Evolutionary conservation across 2,113 vertebrate species (phyloP).

Genomic region (Apaloderma vittatum): DNA sequence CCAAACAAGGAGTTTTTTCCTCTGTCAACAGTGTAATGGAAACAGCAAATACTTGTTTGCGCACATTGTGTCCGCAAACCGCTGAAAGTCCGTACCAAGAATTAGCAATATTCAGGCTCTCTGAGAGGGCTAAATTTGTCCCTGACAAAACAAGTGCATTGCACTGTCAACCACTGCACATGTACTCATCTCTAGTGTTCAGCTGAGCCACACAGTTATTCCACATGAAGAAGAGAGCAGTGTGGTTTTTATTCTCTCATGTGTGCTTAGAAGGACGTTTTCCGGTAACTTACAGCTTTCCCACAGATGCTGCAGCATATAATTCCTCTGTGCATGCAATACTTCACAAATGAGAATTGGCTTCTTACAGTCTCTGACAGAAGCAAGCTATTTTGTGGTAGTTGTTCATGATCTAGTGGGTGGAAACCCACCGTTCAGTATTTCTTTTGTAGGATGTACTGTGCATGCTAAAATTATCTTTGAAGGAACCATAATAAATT

Average conservation of each 20-base stretch:
- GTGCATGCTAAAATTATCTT: not conserved
- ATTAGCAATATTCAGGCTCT: too few relatives aligned
- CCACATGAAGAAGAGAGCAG: not conserved
- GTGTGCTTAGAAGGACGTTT: not conserved
- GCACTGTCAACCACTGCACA: not conserved
- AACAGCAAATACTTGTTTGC: not conserved
- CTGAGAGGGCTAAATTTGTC: not conserved
- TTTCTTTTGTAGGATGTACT: not conserved
- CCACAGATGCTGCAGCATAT: not conserved
- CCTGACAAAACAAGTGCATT: not conserved
- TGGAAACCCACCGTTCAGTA: not conserved
- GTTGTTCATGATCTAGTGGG: not conserved
- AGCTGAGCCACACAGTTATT: not conserved
- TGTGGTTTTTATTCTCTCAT: not conserved
- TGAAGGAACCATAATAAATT: not conserved
- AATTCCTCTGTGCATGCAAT: not conserved
- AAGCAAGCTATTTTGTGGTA: not conserved
- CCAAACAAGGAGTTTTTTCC: not conserved
- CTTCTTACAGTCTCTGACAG: not conserved
- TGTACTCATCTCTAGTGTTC: accelerated
- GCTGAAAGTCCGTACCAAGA: not conserved
- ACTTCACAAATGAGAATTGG: not conserved
- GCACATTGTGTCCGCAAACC: not conserved
- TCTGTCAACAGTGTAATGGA: not conserved
- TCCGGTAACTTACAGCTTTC: not conserved